Conservation (phyloP, 2,888 invertebrate species). For the Sphaerophoria rueppellii region DNA sequence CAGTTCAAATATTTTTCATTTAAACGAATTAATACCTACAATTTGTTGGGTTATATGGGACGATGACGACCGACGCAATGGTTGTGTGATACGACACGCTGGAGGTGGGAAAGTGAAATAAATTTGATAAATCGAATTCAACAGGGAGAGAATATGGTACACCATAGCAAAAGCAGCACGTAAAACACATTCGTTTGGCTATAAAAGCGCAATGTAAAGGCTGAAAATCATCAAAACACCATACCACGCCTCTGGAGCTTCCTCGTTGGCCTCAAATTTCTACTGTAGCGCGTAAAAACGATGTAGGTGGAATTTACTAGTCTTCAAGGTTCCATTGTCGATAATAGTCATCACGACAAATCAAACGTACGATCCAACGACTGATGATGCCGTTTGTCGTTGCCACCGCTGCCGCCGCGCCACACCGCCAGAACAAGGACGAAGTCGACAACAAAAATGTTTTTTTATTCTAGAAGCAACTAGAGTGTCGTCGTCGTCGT, state of each 20-base stretch:
- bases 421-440: background rate
- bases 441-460: background rate
- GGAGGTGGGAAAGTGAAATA: conserved; percentile 24
- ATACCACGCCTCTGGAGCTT: too few relatives aligned
- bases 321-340: conserved; percentile 15
- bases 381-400: background rate
- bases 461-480: too few relatives aligned
- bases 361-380: background rate
- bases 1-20: conserved; percentile 22
- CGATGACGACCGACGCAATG: conserved; percentile 13
- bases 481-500: background rate
- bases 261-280: too few relatives aligned
- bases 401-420: background rate
- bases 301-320: too few relatives aligned
- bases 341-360: conserved; percentile 13
- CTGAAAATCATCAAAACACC: background rate
- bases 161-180: background rate
- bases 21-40: conserved; percentile 43
- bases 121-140: conserved; percentile 51
- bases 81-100: too few relatives aligned
- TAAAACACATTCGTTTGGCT: conserved; percentile 33
- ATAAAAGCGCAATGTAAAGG: conserved; percentile 29
- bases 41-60: conserved; percentile 11
- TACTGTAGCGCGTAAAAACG: too few relatives aligned
- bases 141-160: background rate